phyloP scores from a whole-genome alignment of 1,140 invertebrate genomes.

The Camponotus floridanus region DNA sequence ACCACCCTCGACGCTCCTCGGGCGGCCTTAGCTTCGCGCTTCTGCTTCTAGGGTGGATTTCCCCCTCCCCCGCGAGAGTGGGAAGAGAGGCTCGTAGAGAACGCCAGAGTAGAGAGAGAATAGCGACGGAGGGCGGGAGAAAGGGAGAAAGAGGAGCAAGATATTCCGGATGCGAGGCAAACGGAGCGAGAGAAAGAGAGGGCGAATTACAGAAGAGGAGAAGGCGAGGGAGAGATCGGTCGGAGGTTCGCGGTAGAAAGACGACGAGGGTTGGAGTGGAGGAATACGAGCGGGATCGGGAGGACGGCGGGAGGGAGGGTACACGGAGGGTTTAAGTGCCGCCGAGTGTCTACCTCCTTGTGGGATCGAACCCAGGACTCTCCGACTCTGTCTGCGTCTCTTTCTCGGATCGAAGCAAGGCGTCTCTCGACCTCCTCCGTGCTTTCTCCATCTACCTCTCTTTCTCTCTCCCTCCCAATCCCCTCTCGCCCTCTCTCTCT shows the following conservation, averaged over 20 bases:
- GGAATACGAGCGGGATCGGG: conserved; percentile 10
- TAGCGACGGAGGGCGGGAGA: conserved; percentile 55
- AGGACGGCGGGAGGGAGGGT: conserved; percentile 59
- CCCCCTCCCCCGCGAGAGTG: conserved; percentile 14
- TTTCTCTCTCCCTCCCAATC: conserved; percentile 22
- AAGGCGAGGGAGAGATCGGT: conserved; percentile 42
- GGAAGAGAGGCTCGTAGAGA: conserved; percentile 53
- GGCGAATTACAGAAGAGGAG: conserved; percentile 22
- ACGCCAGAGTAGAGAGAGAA: conserved; percentile 53
- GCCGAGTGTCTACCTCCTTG: conserved; percentile 83
- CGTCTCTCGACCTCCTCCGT: conserved; percentile 68
- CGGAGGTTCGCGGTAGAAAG: conserved; percentile 53
- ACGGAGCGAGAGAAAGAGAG: conserved; percentile 45
- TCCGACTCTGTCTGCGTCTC: conserved; percentile 77
- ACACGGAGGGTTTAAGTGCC: conserved; percentile 82
- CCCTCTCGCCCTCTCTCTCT: neutral
- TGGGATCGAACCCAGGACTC: conserved; percentile 80
- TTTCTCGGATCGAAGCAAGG: conserved; percentile 76
- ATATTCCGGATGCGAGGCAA: conserved; percentile 51
- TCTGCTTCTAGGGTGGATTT: conserved; percentile 53
- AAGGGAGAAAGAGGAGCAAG: conserved; percentile 65
- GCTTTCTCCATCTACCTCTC: conserved; percentile 47
- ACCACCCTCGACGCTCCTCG: conserved; percentile 58
- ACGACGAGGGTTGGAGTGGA: conserved; percentile 36
- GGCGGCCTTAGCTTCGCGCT: conserved; percentile 62